Conservation (phyloP, 2,113 vertebrate species). For the Ciconia boyciana region DNA sequence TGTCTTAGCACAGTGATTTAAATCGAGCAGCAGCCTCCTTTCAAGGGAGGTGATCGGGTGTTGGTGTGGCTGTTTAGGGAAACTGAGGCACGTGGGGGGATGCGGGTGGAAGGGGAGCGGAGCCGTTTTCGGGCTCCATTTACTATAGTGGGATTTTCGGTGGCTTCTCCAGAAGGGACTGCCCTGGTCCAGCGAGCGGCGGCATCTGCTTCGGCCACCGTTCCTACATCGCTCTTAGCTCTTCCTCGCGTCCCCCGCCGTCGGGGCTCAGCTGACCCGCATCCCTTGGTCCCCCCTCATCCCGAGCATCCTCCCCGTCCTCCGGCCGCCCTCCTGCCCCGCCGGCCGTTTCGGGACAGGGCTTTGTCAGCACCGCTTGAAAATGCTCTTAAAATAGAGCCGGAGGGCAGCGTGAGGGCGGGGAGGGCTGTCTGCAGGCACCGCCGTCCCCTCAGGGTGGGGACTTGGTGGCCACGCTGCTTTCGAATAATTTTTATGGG, state of each 20-base stretch:
- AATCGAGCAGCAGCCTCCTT: not conserved
- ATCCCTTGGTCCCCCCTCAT: not conserved
- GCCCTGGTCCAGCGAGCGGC: fast-evolving
- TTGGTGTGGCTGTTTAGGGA: not conserved
- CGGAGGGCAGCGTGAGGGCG: not conserved
- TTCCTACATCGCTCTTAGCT: fast-evolving
- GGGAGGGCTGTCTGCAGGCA: not conserved
- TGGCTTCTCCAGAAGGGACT: not conserved
- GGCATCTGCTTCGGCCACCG: not conserved
- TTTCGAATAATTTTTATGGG: not conserved
- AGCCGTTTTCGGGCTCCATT: not conserved
- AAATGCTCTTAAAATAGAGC: not conserved
- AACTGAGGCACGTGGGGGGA: not conserved
- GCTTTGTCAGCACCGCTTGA: not conserved
- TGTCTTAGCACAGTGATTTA: fast-evolving
- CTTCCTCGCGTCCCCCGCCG: fast-evolving
- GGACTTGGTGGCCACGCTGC: not conserved
- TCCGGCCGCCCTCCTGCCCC: not conserved
- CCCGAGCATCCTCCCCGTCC: not conserved
- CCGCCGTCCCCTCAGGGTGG: not conserved
- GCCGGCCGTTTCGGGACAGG: not conserved
- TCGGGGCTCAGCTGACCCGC: not conserved
- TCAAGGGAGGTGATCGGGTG: no score
- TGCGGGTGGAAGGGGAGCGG: fast-evolving
- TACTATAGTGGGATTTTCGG: fast-evolving